Evolutionary conservation across 2,113 vertebrate species (phyloP).

Genomic region (Albula goreensis): DNA sequence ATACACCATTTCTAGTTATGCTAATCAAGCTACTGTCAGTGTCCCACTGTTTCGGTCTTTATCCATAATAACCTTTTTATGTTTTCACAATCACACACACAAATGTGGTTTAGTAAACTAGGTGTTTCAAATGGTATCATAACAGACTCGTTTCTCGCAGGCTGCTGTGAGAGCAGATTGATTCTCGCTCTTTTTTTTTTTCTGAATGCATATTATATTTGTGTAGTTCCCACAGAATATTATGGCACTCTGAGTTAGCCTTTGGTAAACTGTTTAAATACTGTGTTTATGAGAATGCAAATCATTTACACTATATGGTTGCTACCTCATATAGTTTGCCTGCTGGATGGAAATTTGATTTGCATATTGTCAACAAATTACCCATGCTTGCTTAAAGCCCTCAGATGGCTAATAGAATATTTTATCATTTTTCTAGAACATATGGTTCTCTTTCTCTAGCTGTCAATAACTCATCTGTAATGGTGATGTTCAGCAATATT

Average conservation of each 20-base stretch:
- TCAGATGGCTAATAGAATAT: neutral
- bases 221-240: constrained; percentile 40
- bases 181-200: constrained; percentile 38
- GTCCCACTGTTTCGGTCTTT: constrained; percentile 71
- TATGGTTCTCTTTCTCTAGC: neutral
- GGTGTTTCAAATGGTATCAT: constrained; percentile 58
- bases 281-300: constrained; percentile 27
- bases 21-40: constrained; percentile 72
- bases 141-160: constrained; percentile 53
- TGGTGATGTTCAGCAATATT: neutral
- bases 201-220: constrained; percentile 15
- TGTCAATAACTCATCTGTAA: neutral
- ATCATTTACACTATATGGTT: constrained; percentile 20
- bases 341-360: constrained; percentile 25
- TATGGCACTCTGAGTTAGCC: constrained; percentile 37
- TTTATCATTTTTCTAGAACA: neutral
- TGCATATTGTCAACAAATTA: constrained; percentile 26
- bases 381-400: constrained; percentile 17
- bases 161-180: constrained; percentile 44
- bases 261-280: constrained; percentile 28
- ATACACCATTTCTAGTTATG: constrained; percentile 63
- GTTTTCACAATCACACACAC: constrained; percentile 48
- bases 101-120: constrained; percentile 60
- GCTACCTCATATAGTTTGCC: constrained; percentile 9
- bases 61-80: constrained; percentile 49